These are phyloP conservation scores for Musca domestica DNA, from an alignment of 1,140 invertebrate genomes.

Conservation along the genomic window DNA sequence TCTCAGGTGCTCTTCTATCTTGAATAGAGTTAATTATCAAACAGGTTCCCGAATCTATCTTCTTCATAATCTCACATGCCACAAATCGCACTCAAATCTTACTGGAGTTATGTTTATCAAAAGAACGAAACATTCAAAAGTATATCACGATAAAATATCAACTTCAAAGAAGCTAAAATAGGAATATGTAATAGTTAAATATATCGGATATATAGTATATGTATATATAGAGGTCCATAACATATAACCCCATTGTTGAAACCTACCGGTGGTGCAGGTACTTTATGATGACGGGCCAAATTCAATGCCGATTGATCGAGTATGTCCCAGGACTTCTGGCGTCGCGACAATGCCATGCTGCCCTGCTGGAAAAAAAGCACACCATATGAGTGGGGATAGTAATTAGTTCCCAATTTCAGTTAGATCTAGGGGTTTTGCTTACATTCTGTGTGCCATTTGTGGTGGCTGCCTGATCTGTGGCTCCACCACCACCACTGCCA, in stretches of 20 bases:
- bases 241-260: not conserved
- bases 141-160: not conserved
- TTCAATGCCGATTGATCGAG: slow-evolving; percentile 77
- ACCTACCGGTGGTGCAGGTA: slow-evolving; percentile 67
- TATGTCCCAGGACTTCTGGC: slow-evolving; percentile 93
- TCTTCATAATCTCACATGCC: no score
- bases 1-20: no score
- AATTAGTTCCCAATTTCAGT: not conserved
- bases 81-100: not conserved
- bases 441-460: slow-evolving; percentile 34
- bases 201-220: slow-evolving; percentile 4
- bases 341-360: slow-evolving; percentile 52
- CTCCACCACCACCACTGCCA: not conserved
- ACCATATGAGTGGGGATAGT: slow-evolving; percentile 1
- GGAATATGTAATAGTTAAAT: slow-evolving; percentile 2
- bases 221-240: not conserved
- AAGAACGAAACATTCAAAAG: slow-evolving; percentile 5
- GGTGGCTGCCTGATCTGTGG: slow-evolving; percentile 25
- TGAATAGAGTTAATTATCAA: no score
- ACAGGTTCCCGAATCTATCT: no score
- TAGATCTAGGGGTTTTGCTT: slow-evolving; percentile 19
- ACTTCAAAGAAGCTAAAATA: slow-evolving; percentile 21
- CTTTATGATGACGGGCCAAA: slow-evolving; percentile 67
- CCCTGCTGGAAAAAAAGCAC: slow-evolving; percentile 25
- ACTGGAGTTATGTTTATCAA: not conserved